Base-by-base conservation (phyloP, 1,140 invertebrate species). In the Micrasema minimum region DNA sequence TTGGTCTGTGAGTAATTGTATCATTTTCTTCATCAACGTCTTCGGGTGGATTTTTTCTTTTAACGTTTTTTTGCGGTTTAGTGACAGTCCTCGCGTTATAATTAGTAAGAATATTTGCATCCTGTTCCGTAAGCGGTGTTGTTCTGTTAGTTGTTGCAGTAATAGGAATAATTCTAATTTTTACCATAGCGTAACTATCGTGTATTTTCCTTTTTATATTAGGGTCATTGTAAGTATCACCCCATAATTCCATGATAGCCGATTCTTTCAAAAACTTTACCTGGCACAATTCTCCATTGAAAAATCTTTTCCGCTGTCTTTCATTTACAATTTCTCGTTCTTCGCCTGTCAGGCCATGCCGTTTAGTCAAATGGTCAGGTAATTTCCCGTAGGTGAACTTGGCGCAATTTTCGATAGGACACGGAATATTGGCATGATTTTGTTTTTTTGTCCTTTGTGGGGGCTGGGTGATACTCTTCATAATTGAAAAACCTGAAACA, bases 371-470 rank as follows among this genome's bases (percentile, higher is more conserved):
- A 71, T 85, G 83, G 64, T 85, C 83, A 0, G 83, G 83, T 0
- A 85, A 78, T 72, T 85, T 85, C 23, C 83, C 83, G 51, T 85
- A 85, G 5, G 83, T 85, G 65, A 85, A 85, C 72, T 83, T 76
- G 16, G 82, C 83, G 68, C 83, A 85, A 67, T 85, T 83, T 75
- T 85, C 83, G 14, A 85, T 85, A 5, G 83, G 83, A 65, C 83
- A 85, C 6, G 83, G 83, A 31, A 85, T 85, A 72, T 85, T 85
- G 0, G 83, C 83, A 66, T 85, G 83, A 72, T 85, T 85, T 72
- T 85, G 83, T 72, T 85, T 85, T 71, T 85, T 85, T 0, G 83
- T 71, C 79, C 45, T 80, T 78, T 10, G 79, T 71, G n/a, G 77
- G 76, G 48, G 79, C 74, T 61, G 59, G 10, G 31, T 48, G 2